These are phyloP conservation scores for Ostrea edulis DNA, from an alignment of 1,140 invertebrate genomes.

Conservation along the genomic window DNA sequence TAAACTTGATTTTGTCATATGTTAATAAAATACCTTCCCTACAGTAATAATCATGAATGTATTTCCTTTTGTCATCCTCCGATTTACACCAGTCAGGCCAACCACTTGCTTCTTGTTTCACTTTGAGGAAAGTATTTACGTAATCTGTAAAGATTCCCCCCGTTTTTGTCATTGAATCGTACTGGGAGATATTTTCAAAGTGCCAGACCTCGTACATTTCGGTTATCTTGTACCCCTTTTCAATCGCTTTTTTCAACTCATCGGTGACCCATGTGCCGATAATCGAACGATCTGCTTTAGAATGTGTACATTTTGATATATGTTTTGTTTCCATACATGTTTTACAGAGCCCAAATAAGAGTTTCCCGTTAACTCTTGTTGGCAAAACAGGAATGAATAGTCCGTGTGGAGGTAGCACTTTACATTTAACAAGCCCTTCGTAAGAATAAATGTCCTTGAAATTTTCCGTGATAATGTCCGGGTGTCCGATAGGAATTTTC, in stretches of 20 bases:
- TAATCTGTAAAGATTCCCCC: slow-evolving; percentile 54
- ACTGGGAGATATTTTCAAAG: slow-evolving; percentile 51
- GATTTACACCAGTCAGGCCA: too few species aligned
- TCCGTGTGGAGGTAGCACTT: slow-evolving; percentile 39
- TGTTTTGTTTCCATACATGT: slow-evolving; percentile 37
- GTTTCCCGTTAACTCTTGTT: slow-evolving; percentile 36
- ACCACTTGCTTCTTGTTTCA: slow-evolving; percentile 62
- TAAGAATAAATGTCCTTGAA: slow-evolving; percentile 8
- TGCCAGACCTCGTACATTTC: slow-evolving; percentile 56
- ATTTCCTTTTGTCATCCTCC: slow-evolving; percentile 61
- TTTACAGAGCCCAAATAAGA: slow-evolving; percentile 47
- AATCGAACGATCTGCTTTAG: neutral
- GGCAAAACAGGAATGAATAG: slow-evolving; percentile 47
- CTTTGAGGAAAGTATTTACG: slow-evolving; percentile 60
- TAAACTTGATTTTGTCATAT: slow-evolving; percentile 71
- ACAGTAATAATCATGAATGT: slow-evolving; percentile 72
- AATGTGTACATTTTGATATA: neutral
- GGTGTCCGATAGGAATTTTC: slow-evolving; percentile 47
- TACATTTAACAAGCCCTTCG: slow-evolving; percentile 50
- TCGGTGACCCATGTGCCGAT: slow-evolving; percentile 13
- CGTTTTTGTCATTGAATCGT: slow-evolving; percentile 26
- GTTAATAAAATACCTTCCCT: slow-evolving; percentile 76
- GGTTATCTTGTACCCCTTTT: slow-evolving; percentile 42
- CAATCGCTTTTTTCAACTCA: slow-evolving; percentile 39
- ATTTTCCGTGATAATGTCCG: slow-evolving; percentile 42